phyloP scores from a whole-genome alignment of 2,113 vertebrate species.

The Eulemur rufifrons region DNA sequence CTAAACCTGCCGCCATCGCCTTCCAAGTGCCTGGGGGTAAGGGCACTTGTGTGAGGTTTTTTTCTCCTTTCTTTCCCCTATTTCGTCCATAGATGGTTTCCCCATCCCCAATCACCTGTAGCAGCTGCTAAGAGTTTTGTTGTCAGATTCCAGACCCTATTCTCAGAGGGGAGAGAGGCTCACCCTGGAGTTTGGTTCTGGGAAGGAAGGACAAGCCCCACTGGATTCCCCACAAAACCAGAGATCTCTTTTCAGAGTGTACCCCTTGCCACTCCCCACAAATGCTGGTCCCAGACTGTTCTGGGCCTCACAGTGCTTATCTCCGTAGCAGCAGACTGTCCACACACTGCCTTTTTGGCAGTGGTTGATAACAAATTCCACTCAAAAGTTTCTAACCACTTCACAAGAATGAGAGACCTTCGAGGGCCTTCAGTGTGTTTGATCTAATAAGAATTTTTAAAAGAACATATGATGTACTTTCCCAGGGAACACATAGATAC shows the following conservation, averaged over 20 bases:
- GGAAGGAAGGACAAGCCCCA: neutral
- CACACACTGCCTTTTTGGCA: conserved; percentile 55
- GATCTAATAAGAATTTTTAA: conserved; percentile 41
- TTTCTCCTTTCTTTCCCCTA: neutral
- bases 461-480: conserved; percentile 47
- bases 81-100: neutral
- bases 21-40: neutral
- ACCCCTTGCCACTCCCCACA: neutral
- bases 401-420: conserved; percentile 49
- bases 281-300: neutral
- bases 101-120: conserved; percentile 64
- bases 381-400: conserved; percentile 79
- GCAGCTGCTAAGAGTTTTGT: conserved; percentile 60
- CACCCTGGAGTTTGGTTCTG: neutral
- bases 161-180: neutral
- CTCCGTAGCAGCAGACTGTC: conserved; percentile 38
- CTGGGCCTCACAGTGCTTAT: conserved; percentile 52
- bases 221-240: neutral
- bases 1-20: neutral
- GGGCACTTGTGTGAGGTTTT: neutral
- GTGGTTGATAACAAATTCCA: conserved; percentile 56
- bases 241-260: neutral
- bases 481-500: conserved; percentile 36
- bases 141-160: conserved; percentile 34
- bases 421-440: conserved; percentile 51